These are phyloP conservation scores for Zeugodacus cucurbitae DNA, from an alignment of 1,140 invertebrate species.

Conservation along the genomic window DNA sequence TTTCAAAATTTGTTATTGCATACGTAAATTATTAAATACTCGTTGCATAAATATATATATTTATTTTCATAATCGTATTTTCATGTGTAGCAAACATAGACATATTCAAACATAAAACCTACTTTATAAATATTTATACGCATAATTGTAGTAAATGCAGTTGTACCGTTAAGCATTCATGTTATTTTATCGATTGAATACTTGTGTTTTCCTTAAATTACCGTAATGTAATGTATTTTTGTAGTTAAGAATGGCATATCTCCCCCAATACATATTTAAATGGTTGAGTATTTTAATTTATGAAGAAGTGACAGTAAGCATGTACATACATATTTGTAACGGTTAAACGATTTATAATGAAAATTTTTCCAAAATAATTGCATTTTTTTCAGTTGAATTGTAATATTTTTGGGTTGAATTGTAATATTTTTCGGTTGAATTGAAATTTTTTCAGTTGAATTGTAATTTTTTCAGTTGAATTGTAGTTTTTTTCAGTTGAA, in stretches of 20 bases:
- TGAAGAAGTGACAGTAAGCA: neutral
- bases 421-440: neutral
- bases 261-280: neutral
- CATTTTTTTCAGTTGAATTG: neutral
- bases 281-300: neutral
- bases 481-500: neutral
- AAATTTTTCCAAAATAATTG: neutral
- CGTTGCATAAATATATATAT: neutral
- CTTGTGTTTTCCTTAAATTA: neutral
- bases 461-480: neutral
- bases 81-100: neutral
- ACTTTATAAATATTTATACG: neutral
- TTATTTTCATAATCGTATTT: conserved; percentile 9
- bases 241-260: neutral
- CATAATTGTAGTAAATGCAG: neutral
- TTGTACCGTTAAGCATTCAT: neutral
- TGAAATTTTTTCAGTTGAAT: too few relatives aligned
- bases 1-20: conserved; percentile 16
- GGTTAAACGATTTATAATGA: too few relatives aligned
- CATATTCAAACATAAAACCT: neutral
- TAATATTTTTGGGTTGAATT: neutral
- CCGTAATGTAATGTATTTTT: neutral
- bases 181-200: neutral
- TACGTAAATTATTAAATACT: neutral
- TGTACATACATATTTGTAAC: neutral